phyloP scores from a whole-genome alignment of 1,140 invertebrate genomes.

The Rhagoletis pomonella region DNA sequence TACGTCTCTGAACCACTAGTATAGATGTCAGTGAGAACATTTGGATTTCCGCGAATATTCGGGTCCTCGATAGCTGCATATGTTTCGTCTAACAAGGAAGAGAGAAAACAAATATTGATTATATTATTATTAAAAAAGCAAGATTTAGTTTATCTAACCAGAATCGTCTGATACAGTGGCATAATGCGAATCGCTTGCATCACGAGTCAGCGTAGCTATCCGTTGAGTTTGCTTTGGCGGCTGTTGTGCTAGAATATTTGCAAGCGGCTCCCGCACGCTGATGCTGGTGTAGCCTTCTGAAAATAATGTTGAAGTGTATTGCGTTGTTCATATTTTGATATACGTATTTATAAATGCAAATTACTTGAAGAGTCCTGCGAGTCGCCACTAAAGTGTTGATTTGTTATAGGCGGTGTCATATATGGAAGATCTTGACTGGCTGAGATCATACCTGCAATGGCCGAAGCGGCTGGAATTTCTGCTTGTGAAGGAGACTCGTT shows the following conservation, averaged over 20 bases:
- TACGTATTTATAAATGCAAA: not conserved
- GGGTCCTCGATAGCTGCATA: constrained; percentile 92
- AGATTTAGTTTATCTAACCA: constrained; percentile 74
- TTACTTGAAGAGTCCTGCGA: constrained; percentile 88
- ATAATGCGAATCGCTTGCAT: constrained; percentile 81
- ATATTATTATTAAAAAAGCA: not conserved
- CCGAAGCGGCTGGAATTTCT: constrained; percentile 85
- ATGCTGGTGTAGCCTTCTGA: constrained; percentile 92
- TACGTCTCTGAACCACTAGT: constrained; percentile 91
- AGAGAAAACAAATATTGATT: constrained; percentile 16
- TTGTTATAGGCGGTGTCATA: constrained; percentile 86
- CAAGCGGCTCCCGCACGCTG: constrained; percentile 89
- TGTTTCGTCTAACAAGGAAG: constrained; percentile 82
- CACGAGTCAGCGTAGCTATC: constrained; percentile 74
- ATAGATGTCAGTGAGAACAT: constrained; percentile 75
- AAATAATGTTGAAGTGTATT: constrained; percentile 61
- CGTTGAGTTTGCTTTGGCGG: constrained; percentile 72
- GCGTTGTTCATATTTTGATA: not conserved
- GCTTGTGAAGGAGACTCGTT: constrained; percentile 63
- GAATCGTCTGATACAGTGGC: constrained; percentile 90
- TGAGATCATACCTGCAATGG: constrained; percentile 87
- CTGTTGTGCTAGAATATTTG: constrained; percentile 81
- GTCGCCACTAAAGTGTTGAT: constrained; percentile 85
- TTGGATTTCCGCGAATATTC: constrained; percentile 78
- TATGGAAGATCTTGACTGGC: constrained; percentile 92